A percentile compares a stretch with the other conserved stretches of the same genome.
phyloP scores from a whole-genome alignment of 2,113 vertebrate genomes.

The Neogale vison region DNA sequence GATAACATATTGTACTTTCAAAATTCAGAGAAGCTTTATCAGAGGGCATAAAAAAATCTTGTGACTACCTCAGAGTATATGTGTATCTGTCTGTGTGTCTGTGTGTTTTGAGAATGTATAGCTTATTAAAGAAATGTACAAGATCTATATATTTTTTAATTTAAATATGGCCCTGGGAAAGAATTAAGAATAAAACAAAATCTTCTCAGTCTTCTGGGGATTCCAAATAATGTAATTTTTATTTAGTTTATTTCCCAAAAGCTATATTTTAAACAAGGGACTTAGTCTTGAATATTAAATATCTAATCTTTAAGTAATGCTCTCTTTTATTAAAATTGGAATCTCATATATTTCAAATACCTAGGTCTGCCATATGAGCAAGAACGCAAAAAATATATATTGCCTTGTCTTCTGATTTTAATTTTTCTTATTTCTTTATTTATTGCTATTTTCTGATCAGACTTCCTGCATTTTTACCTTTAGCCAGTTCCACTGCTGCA shows the following conservation, averaged over 20 bases:
- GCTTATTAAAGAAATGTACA: slow-evolving; percentile 34
- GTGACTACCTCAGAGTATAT: neutral
- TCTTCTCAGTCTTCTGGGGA: slow-evolving; percentile 22
- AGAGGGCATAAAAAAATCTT: neutral
- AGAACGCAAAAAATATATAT: neutral
- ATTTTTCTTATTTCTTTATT: neutral
- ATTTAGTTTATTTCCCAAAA: slow-evolving; percentile 53
- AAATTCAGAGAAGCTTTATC: neutral
- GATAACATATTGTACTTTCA: neutral
- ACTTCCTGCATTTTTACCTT: neutral
- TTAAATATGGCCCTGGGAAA: slow-evolving; percentile 23
- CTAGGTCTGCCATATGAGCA: neutral
- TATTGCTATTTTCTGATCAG: neutral
- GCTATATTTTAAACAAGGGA: neutral
- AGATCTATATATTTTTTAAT: neutral
- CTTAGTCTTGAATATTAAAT: slow-evolving; percentile 31
- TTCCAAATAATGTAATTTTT: slow-evolving; percentile 14
- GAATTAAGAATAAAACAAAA: neutral
- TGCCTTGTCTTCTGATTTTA: neutral
- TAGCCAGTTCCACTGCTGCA: neutral
- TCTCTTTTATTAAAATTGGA: slow-evolving; percentile 61
- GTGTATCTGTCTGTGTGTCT: neutral
- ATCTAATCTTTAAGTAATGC: slow-evolving; percentile 27
- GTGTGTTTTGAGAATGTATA: neutral
- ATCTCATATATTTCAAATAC: neutral